Evolutionary conservation across 2,888 invertebrate species (phyloP).

Genomic region (Tridacna gigas): DNA sequence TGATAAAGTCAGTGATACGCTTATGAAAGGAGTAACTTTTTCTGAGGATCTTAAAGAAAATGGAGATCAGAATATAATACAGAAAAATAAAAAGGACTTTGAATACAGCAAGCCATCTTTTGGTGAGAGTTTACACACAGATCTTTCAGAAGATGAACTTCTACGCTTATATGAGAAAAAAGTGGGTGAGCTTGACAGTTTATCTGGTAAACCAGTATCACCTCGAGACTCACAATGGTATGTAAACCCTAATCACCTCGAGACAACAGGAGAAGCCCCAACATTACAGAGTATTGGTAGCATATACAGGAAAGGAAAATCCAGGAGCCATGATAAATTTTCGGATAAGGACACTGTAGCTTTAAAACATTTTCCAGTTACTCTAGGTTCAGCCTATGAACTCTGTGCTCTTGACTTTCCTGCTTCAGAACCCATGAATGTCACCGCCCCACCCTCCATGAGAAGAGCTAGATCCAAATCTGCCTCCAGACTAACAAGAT

Average conservation of each 20-base stretch:
- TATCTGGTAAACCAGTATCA: conserved; percentile 57
- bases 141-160: conserved; percentile 51
- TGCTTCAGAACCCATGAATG: conserved; percentile 41
- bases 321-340: conserved; percentile 28
- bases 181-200: conserved; percentile 40
- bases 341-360: conserved; percentile 57
- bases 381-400: conserved; percentile 63
- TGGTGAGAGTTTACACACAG: conserved; percentile 51
- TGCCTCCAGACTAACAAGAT: conserved; percentile 42
- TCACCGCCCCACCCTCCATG: conserved; percentile 52
- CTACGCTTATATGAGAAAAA: conserved; percentile 54
- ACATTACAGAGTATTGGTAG: conserved; percentile 56
- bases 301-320: conserved; percentile 44
- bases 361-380: conserved; percentile 62
- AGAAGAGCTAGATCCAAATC: conserved; percentile 53
- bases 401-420: conserved; percentile 58
- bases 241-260: conserved; percentile 61
- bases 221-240: conserved; percentile 61
- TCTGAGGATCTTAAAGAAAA: conserved; percentile 7
- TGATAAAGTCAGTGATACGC: conserved; percentile 58
- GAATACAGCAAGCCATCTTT: conserved; percentile 31
- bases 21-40: conserved; percentile 53
- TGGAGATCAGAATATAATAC: conserved; percentile 14
- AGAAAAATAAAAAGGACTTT: not conserved
- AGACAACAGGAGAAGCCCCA: conserved; percentile 53